Evolutionary conservation across 2,888 invertebrate genomes (phyloP).

Genomic region (Calameuta idolon): DNA sequence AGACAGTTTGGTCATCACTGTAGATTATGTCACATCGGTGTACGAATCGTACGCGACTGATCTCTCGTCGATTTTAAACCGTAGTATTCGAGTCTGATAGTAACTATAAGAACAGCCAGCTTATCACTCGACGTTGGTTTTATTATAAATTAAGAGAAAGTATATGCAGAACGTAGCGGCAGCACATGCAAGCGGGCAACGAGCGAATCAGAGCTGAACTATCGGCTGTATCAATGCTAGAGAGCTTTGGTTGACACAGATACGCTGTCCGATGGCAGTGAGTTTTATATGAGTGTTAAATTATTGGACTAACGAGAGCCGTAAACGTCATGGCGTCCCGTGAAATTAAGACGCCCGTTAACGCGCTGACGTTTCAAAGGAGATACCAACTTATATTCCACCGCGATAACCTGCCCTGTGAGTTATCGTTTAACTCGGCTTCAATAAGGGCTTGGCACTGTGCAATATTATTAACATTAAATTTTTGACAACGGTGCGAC

Average conservation of each 20-base stretch:
- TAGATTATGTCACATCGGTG: neutral
- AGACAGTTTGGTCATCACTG: neutral
- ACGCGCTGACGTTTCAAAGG: neutral
- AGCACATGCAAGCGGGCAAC: conserved; percentile 25
- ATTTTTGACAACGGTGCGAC: neutral
- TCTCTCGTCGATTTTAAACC: neutral
- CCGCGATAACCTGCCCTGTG: neutral
- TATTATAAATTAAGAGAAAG: conserved; percentile 55
- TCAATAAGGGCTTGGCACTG: neutral
- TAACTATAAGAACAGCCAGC: conserved; percentile 1
- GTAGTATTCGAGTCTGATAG: neutral
- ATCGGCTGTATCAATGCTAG: conserved; percentile 52
- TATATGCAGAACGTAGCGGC: conserved; percentile 27
- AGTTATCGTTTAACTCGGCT: neutral
- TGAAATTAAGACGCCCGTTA: conserved; percentile 28
- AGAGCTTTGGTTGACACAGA: conserved; percentile 48
- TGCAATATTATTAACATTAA: neutral
- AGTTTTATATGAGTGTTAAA: conserved; percentile 4
- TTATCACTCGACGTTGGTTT: conserved; percentile 36
- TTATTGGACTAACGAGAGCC: conserved; percentile 24
- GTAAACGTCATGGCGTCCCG: conserved; percentile 24
- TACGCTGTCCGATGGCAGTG: conserved; percentile 19
- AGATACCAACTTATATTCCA: neutral
- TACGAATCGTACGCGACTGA: neutral
- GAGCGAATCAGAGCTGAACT: conserved; percentile 60